Evolutionary conservation across 35 echinoderm and acorn worm genomes (phyloP).

Genomic region (Amphiura filiformis): DNA sequence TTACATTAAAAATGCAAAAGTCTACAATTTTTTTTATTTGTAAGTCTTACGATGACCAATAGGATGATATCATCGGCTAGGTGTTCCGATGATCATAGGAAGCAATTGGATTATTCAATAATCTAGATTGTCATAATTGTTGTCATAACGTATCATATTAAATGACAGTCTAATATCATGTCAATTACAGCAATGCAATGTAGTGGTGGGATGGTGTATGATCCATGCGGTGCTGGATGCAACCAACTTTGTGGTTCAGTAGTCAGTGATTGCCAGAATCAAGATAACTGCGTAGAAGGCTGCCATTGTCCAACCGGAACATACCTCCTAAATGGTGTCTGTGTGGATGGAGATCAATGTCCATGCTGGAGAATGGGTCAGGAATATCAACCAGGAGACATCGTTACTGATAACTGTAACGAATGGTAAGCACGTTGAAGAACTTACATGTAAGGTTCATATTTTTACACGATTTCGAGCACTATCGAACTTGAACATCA

Average conservation of each 20-base stretch:
- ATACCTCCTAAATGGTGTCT: slow-evolving; percentile 41
- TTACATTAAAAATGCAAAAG: too few relatives aligned
- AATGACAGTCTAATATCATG: too few relatives aligned
- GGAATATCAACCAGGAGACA: slow-evolving; percentile 46
- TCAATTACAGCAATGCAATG: slow-evolving; percentile 56
- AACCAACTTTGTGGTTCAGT: slow-evolving; percentile 52
- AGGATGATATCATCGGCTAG: too few relatives aligned
- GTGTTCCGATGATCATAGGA: too few relatives aligned
- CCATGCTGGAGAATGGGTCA: slow-evolving; percentile 59
- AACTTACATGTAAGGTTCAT: too few relatives aligned
- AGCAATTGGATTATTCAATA: too few relatives aligned
- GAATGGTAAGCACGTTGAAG: too few relatives aligned
- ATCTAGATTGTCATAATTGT: too few relatives aligned
- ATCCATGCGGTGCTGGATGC: slow-evolving; percentile 62
- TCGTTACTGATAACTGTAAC: slow-evolving; percentile 67
- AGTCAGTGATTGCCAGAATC: slow-evolving; percentile 46
- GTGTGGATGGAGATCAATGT: slow-evolving; percentile 54
- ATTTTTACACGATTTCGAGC: not conserved
- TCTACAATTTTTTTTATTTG: too few relatives aligned
- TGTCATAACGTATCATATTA: too few relatives aligned
- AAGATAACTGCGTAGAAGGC: slow-evolving; percentile 81
- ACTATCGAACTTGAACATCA: not conserved
- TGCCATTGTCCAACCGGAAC: slow-evolving; percentile 65
- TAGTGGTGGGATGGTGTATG: slow-evolving; percentile 59
- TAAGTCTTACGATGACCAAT: too few relatives aligned